Base-by-base conservation (phyloP, 2,113 vertebrate genomes). In the Cyprinus carpio region DNA sequence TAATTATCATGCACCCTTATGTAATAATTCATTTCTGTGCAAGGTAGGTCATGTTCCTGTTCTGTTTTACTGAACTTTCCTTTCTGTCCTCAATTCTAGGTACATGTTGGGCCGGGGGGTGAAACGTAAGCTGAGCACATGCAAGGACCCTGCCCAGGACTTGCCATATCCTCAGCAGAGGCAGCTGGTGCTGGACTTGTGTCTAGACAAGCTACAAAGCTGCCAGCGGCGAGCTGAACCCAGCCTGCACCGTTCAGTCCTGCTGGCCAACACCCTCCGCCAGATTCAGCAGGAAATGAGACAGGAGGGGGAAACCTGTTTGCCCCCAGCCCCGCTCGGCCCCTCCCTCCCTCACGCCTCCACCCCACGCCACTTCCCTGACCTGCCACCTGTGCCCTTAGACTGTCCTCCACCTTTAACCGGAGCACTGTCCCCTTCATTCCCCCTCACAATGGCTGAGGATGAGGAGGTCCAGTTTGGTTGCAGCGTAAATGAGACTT, bases 221-320 rank as follows among this genome's bases (percentile, higher is more conserved):
- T 95, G 94, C 91, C 94, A 92, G 89, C 93, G 90, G 88, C 87
- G 92, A 80, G 93, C 94, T 72, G 95, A 96, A 90, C 95, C 95
- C n/a, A 95, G 95, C 90, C 88, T 96, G 88, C 95, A 93, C 90
- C 94, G 94, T 75, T 95, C 95, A 0, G 95, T 96, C 51, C 93
- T 96, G 86, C 94, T 96, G 87, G 94, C 95, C 88, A 95, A 96
- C 93, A 96, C 95, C 1, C 93, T 96, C 20, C 91, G 95, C 84
- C 95, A 95, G 74, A 95, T 96, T n/a, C 95, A 96, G 87, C 94
- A 93, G 85, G 95, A 96, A 74, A 95, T 95, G 92, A 93, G 93
- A 4, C 93, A 93, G 5, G 95, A 96, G 88, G 93, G 92, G 29
- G 90, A 46, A 54, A 54, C 46, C 51, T 37, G 34, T 15, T 64